Evolutionary conservation across 2,888 invertebrate species (phyloP), one percentile per base, ranked within the genome.

Genomic region (Crepidodera aurea): DNA sequence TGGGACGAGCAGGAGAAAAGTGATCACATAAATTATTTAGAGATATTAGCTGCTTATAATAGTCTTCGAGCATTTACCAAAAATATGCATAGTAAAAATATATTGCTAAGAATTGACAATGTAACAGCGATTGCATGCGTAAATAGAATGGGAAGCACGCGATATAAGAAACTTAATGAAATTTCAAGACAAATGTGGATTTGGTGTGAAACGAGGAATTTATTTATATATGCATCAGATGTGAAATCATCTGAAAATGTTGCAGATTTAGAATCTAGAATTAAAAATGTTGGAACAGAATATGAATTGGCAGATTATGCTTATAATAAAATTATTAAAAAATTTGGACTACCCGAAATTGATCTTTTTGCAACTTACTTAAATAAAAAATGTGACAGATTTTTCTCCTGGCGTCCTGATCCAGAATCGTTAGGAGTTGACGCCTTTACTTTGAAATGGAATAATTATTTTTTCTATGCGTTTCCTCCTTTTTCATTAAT

Each of bases 401-500:
- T 16, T 34, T 48, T 64, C 16, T 29, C 6, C 29, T 29, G 29
- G 5, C 29, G 10, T 29, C 34, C 18, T 34, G 69, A 68, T 51
- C 68, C 65, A 16, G 57, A 60, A 5, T 58, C 67, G 4, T 46
- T 16, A 0, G 19, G 27, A 7, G 51, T 69, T 15, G 69, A 70
- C 54, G 70, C 65, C 13, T 70, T 70, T 44, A 70, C 69, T 2
- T 51, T 68, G 13, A 46, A 48, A 7, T 70, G 70, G 66, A 25
- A 32, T 18, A 15, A 51, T 18, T 22, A 58, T 13, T 48, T 19
- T 12, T 67, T 69, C 34, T 65, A 64, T 46, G 62, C 51, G 6
- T 65, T 65, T 46, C 62, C 62, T 7, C 62, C 60, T n/a, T 62
- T 62, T 46, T 25, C 29, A n/a, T 2, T 57, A 25, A 37, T 57